These are phyloP conservation scores for Festucalex cinctus DNA, from an alignment of 2,113 vertebrate species.

Conservation along the genomic window DNA sequence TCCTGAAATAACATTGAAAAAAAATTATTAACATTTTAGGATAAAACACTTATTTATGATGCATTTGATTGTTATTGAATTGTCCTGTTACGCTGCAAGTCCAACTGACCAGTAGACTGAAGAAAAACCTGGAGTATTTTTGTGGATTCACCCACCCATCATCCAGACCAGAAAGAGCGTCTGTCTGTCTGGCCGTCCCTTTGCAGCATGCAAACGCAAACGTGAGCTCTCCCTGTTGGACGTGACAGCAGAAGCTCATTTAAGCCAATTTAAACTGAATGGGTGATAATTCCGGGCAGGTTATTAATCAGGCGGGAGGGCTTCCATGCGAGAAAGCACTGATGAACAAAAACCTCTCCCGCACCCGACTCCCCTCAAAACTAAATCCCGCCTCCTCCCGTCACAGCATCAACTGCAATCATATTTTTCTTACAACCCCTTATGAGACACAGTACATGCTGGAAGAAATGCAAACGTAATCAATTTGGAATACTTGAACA, in stretches of 20 bases:
- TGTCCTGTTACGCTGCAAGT: not conserved
- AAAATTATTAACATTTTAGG: too few relatives aligned
- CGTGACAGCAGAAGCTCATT: conserved; percentile 68
- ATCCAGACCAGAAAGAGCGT: not conserved
- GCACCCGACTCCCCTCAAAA: not conserved
- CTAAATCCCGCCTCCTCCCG: not conserved
- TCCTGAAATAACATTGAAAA: too few relatives aligned
- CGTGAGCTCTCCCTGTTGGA: conserved; percentile 15
- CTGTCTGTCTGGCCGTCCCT: not conserved
- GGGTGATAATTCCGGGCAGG: conserved; percentile 60
- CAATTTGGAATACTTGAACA: not conserved
- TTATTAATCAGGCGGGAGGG: conserved; percentile 70
- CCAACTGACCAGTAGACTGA: not conserved
- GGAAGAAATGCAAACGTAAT: not conserved
- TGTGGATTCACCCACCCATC: not conserved
- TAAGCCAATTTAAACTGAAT: conserved; percentile 66
- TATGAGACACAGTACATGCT: not conserved
- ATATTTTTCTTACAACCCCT: not conserved
- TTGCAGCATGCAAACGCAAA: not conserved
- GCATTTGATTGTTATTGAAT: not conserved
- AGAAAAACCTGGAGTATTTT: not conserved
- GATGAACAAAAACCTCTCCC: conserved; percentile 19
- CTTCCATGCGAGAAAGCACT: conserved; percentile 51
- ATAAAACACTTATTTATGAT: too few relatives aligned
- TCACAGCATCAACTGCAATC: conserved; percentile 22